These are phyloP conservation scores for Epizoanthus illoricatus DNA, from an alignment of 92 coral and sea anemone species.

Conservation along the genomic window DNA sequence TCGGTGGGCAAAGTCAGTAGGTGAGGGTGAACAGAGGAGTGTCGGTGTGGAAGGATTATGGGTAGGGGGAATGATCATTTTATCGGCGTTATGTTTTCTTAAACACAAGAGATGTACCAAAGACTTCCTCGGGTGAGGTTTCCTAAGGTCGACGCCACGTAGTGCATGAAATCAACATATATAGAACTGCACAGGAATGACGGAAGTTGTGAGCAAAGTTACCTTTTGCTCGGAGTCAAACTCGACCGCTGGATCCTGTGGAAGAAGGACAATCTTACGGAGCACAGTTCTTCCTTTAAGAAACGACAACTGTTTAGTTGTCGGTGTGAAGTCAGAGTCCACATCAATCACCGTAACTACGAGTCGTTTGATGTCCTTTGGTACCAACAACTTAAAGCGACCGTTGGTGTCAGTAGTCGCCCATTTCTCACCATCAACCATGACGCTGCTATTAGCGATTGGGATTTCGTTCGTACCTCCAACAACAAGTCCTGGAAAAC, in stretches of 20 bases:
- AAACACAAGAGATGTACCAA: too few species aligned
- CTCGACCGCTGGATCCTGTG: slow-evolving; percentile 23
- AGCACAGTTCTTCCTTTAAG: slow-evolving; percentile 29
- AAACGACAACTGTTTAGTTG: slow-evolving; percentile 25
- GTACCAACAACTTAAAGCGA: slow-evolving; percentile 15
- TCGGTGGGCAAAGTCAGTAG: too few species aligned
- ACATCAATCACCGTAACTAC: slow-evolving; percentile 21
- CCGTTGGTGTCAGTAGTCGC: slow-evolving; percentile 17
- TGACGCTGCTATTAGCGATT: slow-evolving; percentile 21
- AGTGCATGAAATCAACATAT: too few species aligned
- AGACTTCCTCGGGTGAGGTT: too few species aligned
- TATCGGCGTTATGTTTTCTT: too few species aligned
- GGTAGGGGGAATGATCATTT: too few species aligned
- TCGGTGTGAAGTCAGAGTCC: slow-evolving; percentile 6
- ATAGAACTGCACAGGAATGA: too few species aligned
- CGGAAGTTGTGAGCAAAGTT: too few species aligned
- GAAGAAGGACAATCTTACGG: slow-evolving; percentile 26
- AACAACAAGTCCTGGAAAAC: slow-evolving; percentile 10
- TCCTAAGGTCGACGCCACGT: too few species aligned
- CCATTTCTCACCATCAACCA: slow-evolving; percentile 33
- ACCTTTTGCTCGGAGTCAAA: slow-evolving; percentile 36
- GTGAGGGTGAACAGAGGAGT: too few species aligned
- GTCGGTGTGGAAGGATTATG: too few species aligned
- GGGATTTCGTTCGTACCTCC: slow-evolving; percentile 1
- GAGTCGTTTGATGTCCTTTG: slow-evolving; percentile 24